phyloP scores from a whole-genome alignment of 2,888 invertebrate species.

The Lithophane socia region DNA sequence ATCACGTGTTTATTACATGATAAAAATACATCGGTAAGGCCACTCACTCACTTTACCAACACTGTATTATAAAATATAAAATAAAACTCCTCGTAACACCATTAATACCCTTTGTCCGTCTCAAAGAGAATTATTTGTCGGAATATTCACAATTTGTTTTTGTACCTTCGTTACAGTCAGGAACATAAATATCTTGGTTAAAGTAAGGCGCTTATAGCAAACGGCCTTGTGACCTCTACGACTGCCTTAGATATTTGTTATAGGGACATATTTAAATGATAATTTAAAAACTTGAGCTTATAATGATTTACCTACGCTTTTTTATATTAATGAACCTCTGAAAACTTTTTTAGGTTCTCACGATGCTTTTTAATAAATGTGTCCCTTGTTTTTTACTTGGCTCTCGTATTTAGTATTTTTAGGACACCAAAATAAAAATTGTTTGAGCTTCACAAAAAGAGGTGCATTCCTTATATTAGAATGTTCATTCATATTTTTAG shows the following conservation, averaged over 20 bases:
- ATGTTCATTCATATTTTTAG: not conserved
- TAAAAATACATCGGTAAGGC: not conserved
- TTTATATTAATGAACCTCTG: not conserved
- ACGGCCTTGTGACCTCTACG: not conserved
- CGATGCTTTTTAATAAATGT: not conserved
- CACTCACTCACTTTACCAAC: not conserved
- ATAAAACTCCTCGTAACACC: constrained; percentile 20
- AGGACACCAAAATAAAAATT: not conserved
- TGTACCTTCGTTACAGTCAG: constrained; percentile 25
- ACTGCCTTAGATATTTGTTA: not conserved
- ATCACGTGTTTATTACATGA: not conserved
- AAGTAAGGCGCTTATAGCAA: constrained; percentile 12
- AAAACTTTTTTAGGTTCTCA: not conserved
- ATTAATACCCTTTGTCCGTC: constrained; percentile 42
- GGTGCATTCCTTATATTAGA: not conserved
- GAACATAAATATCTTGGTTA: constrained; percentile 16
- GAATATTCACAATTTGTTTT: constrained; percentile 48
- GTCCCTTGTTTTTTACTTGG: too few relatives aligned
- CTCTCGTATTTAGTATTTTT: not conserved
- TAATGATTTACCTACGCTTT: not conserved
- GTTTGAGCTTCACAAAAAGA: not conserved
- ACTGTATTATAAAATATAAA: constrained; percentile 5
- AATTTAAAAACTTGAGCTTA: not conserved
- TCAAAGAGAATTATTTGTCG: constrained; percentile 35
- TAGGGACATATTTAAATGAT: not conserved